Evolutionary conservation across 2,113 vertebrate genomes (phyloP), one percentile per base, ranked within the genome.

Genomic region (Scophthalmus maximus): DNA sequence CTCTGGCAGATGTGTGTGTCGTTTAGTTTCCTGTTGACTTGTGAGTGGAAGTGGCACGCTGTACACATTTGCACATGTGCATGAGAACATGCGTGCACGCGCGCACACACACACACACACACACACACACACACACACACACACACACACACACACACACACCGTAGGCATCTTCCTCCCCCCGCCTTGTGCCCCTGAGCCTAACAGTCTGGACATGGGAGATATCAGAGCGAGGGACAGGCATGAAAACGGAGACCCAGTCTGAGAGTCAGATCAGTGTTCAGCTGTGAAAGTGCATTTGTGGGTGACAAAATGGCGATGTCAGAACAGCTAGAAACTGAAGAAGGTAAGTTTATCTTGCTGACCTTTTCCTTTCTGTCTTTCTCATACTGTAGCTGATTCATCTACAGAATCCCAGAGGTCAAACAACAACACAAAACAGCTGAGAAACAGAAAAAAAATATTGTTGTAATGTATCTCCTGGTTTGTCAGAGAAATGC

Each of bases 1-100:
- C 71, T 71, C 77, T 74, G 91, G 89, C 92, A 93, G 91, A 92
- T 90, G 89, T 83, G 83, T 63, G 76, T 63, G 85, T 62, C 49
- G 78, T 57, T 92, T 76, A 55, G 86, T 81, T 91, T 93, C 91
- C 91, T 91, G 89, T 91, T 90, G 87, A 92, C 87, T 87, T 57
- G 83, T 64, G 81, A 91, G 89, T 85, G 84, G 87, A 88, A 88
- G 89, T 87, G 84, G 85, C 87, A 82, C 15, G 57, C 65, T 75
- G 64, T 60, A 79, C 82, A 79, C 85, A 84, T 85, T 84, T 76
- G 61, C 71, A 85, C 64, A 34, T 73, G 42, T 76, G 63, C 83
- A 61, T 26, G 60, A 66, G 42, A 27, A 40, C 52, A 23, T 55
- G 32, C 59, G 53, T 32, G 17, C 42, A 40, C 50, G 32, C 50